Evolutionary conservation across 2,888 invertebrate genomes (phyloP).

Genomic region (Coelinius sp.): DNA sequence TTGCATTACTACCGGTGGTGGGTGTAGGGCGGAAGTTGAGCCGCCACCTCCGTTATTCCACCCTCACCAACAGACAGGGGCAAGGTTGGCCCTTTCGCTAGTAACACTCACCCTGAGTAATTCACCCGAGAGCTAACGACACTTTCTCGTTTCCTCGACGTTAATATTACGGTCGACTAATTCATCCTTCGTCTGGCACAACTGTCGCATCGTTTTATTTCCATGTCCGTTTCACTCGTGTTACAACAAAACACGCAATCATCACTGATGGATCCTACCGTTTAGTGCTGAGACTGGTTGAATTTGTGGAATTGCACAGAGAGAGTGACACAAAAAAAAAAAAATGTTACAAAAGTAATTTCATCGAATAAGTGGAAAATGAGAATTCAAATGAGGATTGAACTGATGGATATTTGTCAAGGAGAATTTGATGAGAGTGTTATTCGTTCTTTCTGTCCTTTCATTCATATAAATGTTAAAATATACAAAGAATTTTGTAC

Average conservation of each 20-base stretch:
- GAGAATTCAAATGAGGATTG: slow-evolving; percentile 9
- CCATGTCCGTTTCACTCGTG: neutral
- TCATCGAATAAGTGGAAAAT: slow-evolving; percentile 6
- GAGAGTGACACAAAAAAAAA: neutral
- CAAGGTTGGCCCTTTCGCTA: neutral
- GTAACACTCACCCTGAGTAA: slow-evolving; percentile 24
- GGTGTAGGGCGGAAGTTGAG: slow-evolving; percentile 37
- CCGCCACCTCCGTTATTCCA: slow-evolving; percentile 32
- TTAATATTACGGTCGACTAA: slow-evolving; percentile 30
- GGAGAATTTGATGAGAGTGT: neutral
- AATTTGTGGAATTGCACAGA: neutral
- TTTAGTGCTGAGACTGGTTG: slow-evolving; percentile 20
- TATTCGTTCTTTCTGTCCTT: neutral
- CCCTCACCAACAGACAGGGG: neutral
- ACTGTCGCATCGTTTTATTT: slow-evolving; percentile 1
- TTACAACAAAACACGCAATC: slow-evolving; percentile 30
- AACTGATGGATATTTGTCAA: neutral
- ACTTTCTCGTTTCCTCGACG: slow-evolving; percentile 45
- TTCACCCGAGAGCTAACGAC: slow-evolving; percentile 45
- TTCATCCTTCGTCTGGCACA: slow-evolving; percentile 30
- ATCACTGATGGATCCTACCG: slow-evolving; percentile 32
- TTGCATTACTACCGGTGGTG: neutral
- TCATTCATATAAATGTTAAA: neutral
- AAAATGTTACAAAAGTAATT: slow-evolving; percentile 11
- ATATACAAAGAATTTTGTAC: slow-evolving; percentile 16